phyloP scores from a whole-genome alignment of 2,113 vertebrate genomes.

The Elaphurus davidianus region DNA sequence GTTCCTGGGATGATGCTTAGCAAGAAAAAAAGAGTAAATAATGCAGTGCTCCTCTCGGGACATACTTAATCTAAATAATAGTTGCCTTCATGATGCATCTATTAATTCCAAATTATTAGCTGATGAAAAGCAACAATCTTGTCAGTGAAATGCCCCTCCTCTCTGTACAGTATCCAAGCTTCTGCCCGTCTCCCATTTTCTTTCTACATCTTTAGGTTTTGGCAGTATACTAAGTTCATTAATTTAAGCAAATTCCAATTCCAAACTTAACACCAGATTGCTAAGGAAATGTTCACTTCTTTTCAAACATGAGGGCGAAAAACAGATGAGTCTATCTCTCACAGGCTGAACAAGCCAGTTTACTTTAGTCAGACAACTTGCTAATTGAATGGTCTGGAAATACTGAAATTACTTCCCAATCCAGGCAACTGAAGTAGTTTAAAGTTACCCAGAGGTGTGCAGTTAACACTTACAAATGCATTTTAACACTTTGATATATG shows the following conservation, averaged over 20 bases:
- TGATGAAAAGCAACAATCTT: not conserved
- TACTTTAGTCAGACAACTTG: constrained; percentile 33
- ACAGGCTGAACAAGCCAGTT: not conserved
- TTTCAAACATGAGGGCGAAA: not conserved
- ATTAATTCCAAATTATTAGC: not conserved
- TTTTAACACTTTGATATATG: not conserved
- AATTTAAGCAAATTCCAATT: not conserved
- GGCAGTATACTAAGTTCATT: not conserved
- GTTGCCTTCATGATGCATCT: not conserved
- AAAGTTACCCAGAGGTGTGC: constrained; percentile 20
- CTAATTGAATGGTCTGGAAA: constrained; percentile 28
- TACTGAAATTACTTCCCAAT: constrained; percentile 25
- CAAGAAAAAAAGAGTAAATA: not conserved
- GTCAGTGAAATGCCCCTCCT: too few relatives aligned
- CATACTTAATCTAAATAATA: not conserved
- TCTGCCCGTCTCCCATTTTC: not conserved
- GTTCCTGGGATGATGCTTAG: not conserved
- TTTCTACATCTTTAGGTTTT: not conserved
- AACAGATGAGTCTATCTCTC: not conserved
- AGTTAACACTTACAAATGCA: constrained; percentile 23
- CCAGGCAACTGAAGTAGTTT: not conserved
- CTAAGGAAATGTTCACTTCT: not conserved
- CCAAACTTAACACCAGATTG: not conserved
- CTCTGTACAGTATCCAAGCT: not conserved
- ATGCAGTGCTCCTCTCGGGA: not conserved